A percentile compares a stretch with the other conserved stretches of the same genome.
Evolutionary conservation across 2,888 invertebrate species (phyloP).

Genomic region (Euphydryas editha): DNA sequence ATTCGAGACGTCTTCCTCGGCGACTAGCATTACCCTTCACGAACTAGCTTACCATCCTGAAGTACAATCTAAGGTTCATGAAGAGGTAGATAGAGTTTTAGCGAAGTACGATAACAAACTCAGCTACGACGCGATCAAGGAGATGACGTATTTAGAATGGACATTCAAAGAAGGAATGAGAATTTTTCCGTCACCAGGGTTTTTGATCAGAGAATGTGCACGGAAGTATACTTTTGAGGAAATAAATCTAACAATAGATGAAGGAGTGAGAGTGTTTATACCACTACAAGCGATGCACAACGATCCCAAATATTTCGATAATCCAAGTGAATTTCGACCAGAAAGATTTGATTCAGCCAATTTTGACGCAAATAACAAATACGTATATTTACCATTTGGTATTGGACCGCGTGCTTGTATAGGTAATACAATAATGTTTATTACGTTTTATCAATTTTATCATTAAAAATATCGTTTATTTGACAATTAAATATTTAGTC

Average conservation of each 20-base stretch:
- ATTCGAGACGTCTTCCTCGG: slow-evolving; percentile 52
- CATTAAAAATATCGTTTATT: too few relatives aligned
- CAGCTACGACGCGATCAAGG: slow-evolving; percentile 46
- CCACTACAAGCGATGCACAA: too few relatives aligned
- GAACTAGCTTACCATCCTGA: slow-evolving; percentile 44
- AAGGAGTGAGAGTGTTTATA: too few relatives aligned
- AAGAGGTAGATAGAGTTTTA: slow-evolving; percentile 45
- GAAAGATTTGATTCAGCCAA: too few relatives aligned
- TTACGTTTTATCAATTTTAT: too few relatives aligned
- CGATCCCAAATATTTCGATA: too few relatives aligned
- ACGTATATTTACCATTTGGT: too few relatives aligned
- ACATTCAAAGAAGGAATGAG: slow-evolving; percentile 2
- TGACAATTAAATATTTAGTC: too few relatives aligned
- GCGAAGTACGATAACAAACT: slow-evolving; percentile 44
- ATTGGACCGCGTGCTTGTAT: too few relatives aligned
- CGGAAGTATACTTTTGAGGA: background rate
- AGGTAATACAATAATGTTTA: too few relatives aligned
- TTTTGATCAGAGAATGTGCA: background rate
- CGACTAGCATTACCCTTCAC: slow-evolving; percentile 45
- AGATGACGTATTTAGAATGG: slow-evolving; percentile 36
- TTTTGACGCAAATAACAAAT: too few relatives aligned
- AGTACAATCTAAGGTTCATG: slow-evolving; percentile 43
- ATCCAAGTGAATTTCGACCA: too few relatives aligned
- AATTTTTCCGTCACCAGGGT: background rate
- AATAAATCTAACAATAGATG: slow-evolving; percentile 17